Evolutionary conservation across 2,797 vertebrate genomes (phyloP), one percentile per base, ranked within the genome.

Genomic region (Lutjanus campechanus): DNA sequence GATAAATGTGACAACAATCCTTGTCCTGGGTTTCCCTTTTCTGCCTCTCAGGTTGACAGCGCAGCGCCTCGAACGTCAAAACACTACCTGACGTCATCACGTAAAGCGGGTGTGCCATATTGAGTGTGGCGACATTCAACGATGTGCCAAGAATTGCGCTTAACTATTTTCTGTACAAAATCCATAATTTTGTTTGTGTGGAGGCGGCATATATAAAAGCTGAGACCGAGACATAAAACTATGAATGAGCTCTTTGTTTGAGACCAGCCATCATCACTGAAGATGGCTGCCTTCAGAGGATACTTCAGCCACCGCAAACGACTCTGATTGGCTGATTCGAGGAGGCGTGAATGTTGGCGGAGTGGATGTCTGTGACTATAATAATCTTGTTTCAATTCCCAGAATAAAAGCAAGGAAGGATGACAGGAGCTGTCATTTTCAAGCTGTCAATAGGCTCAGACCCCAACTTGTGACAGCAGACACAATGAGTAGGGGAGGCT

Each of bases 291-390:
- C 8, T 72, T 51, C 3, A 44, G 5, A 47, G 25, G 67, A 82
- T 36, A 20, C 19, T 46, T 11, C 15, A 70, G 46, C 20, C 13
- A 7, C 19, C 36, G 8, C 1, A 13, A 11, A 15, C 8, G 6
- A 19, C 2, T 63, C 76, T 84, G 88, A 94, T 92, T 91, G 93
- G 93, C 80, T 83, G 29, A 15, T 53, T 15, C 15, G 11, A 15
- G 51, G 88, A 87, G 93, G 92, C 51, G 91, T 89, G 79, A 0
- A 5, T 4, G 10, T 16, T 47, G 58, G 68, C 19, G 67, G 77
- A 54, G 51, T 58, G n/a, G 44, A 6, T 15, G 2, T 44, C 16
- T 73, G 41, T 49, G 60, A 47, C 47, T 70, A 60, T 62, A 15
- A 63, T 62, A 15, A 1, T 72, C 53, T 29, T 22, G 43, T 50